Evolutionary conservation across 1,140 invertebrate species (phyloP).

Genomic region (Bombus polaris): DNA sequence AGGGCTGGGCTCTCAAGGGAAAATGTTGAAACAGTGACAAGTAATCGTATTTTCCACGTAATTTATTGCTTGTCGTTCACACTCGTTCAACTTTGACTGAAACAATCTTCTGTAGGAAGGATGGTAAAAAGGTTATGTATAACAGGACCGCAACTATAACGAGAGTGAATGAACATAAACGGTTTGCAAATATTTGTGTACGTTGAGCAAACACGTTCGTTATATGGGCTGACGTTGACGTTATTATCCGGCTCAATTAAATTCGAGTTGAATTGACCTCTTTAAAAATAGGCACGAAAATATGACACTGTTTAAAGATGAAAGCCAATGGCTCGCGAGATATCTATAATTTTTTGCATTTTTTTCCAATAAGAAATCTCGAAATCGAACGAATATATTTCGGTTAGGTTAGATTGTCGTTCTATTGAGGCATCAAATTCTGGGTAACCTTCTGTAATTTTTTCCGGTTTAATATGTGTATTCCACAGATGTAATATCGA

Average conservation of each 20-base stretch:
- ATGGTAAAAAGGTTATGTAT: background rate
- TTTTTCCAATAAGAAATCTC: background rate
- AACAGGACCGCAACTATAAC: background rate
- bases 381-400: background rate
- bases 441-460: background rate
- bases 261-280: conserved; percentile 13
- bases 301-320: background rate
- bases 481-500: background rate
- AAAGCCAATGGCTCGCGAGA: too few species aligned
- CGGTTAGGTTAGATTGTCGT: background rate
- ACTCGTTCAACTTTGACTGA: background rate
- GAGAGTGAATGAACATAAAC: background rate
- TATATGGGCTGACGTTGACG: background rate
- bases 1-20: background rate
- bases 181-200: conserved; percentile 40
- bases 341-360: too few species aligned
- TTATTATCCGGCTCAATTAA: conserved; percentile 39
- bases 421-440: background rate
- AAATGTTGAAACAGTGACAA: background rate
- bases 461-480: background rate
- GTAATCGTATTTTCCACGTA: background rate
- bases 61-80: background rate
- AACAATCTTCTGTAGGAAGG: background rate
- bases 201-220: background rate
- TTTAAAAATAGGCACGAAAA: background rate